A percentile compares a stretch with the other conserved stretches of the same genome.
These are phyloP conservation scores for Pelecanus crispus DNA, from an alignment of 2,113 vertebrate genomes.

Conservation along the genomic window DNA sequence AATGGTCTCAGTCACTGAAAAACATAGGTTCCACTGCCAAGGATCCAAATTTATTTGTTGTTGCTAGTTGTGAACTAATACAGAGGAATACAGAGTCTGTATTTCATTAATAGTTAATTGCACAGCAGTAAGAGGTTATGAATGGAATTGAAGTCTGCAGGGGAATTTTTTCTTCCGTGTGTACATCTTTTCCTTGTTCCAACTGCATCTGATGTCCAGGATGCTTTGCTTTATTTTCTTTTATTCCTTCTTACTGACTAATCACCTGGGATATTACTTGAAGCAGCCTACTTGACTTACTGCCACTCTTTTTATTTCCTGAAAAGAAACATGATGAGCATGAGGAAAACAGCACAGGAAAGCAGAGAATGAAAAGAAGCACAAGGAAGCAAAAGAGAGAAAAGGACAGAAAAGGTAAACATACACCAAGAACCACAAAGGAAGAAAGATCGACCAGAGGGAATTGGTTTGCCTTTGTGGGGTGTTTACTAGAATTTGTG, in stretches of 20 bases:
- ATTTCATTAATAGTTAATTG: background rate
- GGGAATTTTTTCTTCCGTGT: background rate
- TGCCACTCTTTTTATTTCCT: background rate
- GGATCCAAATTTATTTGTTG: background rate
- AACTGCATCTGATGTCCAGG: background rate
- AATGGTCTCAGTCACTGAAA: background rate
- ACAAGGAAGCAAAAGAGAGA: background rate
- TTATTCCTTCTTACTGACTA: background rate
- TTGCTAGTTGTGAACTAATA: background rate
- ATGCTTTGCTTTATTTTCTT: constrained; percentile 11
- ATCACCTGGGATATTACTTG: background rate
- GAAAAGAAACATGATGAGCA: constrained; percentile 16
- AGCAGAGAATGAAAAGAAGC: background rate
- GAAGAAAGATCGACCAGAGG: background rate
- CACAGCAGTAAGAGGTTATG: background rate
- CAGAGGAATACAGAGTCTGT: background rate
- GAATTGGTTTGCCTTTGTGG: background rate
- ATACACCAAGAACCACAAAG: background rate
- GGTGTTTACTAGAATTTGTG: background rate
- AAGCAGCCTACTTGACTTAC: background rate
- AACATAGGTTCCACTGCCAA: background rate
- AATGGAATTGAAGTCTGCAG: background rate
- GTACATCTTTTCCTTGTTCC: background rate
- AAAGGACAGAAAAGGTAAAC: background rate
- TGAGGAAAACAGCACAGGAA: background rate